Evolutionary conservation across 1,140 invertebrate species (phyloP), one percentile per base, ranked within the genome.

Genomic region (Druon quercuslanigerum): DNA sequence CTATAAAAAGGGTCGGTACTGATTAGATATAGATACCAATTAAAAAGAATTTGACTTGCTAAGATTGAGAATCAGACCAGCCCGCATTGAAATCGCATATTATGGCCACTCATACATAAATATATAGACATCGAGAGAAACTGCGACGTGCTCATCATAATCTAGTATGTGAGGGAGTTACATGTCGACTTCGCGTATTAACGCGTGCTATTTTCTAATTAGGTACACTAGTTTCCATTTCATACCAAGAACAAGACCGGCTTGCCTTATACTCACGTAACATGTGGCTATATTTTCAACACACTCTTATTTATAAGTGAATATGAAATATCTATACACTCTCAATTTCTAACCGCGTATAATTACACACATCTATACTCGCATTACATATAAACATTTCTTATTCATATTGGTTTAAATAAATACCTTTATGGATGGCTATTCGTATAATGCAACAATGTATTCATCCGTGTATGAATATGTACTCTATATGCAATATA

Each of bases 191-290:
- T 66, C 7, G 73, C 25, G 40, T 50, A 72, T 72, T 50, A 72
- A 50, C 71, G 50, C 73, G 57, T 60, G 60, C 56, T 72, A 75
- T 81, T 82, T 81, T 81, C 75, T 83, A 84, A 86, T 86, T 84
- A 83, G 76, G 82, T 81, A 77, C 77, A 66, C 75, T 77, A 82
- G 79, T 85, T 85, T 84, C 83, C 80, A 83, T 84, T 84, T 85
- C 84, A 70, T 82, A 79, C 70, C 60, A 50, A 57, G 80, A 40
- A 66, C 33, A 40, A 66, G 57, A 66, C 60, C 33, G 60, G 60
- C 60, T 66, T 66, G 52, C 52, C 52, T 54, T 54, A 54, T 54
- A 54, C 40, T 77, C 83, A 77, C 76, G 79, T 83, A 84, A 82
- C 57, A 17, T 17, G 51, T 71, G 19, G 51, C 16, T 40, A 14